phyloP scores from a whole-genome alignment of 2,113 vertebrate genomes.

The Plecotus auritus region DNA sequence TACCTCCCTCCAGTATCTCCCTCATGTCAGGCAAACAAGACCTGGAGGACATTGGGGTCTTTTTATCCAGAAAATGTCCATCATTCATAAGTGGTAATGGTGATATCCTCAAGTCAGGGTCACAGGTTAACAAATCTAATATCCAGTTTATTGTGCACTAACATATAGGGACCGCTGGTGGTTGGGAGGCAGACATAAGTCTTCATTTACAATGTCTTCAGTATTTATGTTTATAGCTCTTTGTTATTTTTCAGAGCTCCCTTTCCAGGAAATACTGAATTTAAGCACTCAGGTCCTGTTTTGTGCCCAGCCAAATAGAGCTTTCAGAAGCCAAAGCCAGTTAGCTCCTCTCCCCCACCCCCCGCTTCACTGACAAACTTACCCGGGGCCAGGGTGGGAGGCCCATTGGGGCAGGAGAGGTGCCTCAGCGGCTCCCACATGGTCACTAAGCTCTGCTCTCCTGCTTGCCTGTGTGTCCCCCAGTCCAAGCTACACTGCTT shows the following conservation, averaged over 20 bases:
- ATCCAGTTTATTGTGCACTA: not conserved
- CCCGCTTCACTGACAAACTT: not conserved
- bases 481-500: not conserved
- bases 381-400: not conserved
- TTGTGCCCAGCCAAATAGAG: not conserved
- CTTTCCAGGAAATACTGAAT: not conserved
- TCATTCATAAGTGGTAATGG: not conserved
- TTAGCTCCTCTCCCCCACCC: not conserved
- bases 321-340: not conserved
- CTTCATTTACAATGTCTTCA: not conserved
- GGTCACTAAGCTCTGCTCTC: not conserved
- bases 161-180: not conserved
- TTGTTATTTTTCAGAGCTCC: not conserved
- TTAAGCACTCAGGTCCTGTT: not conserved
- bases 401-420: not conserved
- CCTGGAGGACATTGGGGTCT: not conserved
- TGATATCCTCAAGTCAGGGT: not conserved
- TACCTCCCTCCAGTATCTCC: not conserved
- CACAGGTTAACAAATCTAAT: not conserved
- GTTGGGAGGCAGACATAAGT: not conserved
- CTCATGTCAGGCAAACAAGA: not conserved
- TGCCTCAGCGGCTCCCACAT: not conserved
- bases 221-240: not conserved
- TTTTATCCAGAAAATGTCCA: not conserved
- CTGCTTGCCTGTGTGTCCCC: not conserved